Evolutionary conservation across 1,140 invertebrate species (phyloP).

Genomic region (Calycopis cecrops): DNA sequence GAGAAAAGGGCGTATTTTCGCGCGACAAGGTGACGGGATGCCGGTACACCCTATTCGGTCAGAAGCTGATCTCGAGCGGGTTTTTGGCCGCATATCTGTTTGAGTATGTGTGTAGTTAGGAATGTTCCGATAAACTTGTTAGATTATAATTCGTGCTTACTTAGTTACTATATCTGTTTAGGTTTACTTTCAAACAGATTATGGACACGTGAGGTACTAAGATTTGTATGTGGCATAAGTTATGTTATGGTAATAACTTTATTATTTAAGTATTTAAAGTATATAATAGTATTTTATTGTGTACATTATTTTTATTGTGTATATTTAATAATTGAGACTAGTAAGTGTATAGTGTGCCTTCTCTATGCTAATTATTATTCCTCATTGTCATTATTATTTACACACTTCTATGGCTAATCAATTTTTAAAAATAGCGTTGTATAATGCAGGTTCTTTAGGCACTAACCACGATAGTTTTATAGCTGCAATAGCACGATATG

Average conservation of each 20-base stretch:
- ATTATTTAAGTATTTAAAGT: no score
- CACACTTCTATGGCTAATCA: not conserved
- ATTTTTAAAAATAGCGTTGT: not conserved
- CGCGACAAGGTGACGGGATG: conserved; percentile 29
- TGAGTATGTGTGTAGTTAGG: not conserved
- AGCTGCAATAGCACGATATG: not conserved
- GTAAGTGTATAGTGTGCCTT: not conserved
- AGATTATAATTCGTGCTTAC: no score
- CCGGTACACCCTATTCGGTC: not conserved
- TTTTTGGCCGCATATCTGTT: conserved; percentile 12
- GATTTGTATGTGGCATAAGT: no score
- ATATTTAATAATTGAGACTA: no score
- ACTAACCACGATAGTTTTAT: conserved; percentile 8
- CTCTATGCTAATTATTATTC: not conserved
- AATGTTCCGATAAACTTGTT: no score
- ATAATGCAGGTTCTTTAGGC: conserved; percentile 3
- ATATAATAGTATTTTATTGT: no score
- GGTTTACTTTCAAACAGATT: no score
- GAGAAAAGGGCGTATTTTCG: conserved; percentile 35
- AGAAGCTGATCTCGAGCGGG: conserved; percentile 12
- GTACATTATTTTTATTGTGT: no score
- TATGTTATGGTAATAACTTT: no score
- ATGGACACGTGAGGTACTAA: no score
- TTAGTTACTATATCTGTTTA: no score
- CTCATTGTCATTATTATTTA: not conserved